phyloP scores from a whole-genome alignment of 2,888 invertebrate genomes.

The Teleogryllus oceanicus region DNA sequence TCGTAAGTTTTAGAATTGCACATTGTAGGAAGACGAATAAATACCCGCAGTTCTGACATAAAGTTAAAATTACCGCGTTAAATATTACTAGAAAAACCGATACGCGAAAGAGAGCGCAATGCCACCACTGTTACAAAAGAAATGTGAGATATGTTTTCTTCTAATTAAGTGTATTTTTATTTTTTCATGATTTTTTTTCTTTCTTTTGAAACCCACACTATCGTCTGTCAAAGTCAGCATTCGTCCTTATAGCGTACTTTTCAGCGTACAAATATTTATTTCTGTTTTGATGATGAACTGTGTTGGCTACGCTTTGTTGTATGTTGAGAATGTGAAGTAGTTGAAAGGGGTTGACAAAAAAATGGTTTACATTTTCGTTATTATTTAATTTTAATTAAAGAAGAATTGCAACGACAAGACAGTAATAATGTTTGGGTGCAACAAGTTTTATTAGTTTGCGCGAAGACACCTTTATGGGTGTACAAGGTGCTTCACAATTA shows the following conservation, averaged over 20 bases:
- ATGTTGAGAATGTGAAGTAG: constrained; percentile 19
- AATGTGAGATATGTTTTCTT: too few relatives aligned
- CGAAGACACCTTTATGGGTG: not conserved
- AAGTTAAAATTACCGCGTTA: too few relatives aligned
- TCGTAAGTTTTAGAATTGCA: too few relatives aligned
- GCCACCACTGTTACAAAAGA: not conserved
- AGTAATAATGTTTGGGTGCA: not conserved
- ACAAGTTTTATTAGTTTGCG: not conserved
- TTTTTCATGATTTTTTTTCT: too few relatives aligned
- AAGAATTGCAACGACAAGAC: not conserved
- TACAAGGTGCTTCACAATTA: not conserved
- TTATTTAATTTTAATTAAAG: not conserved
- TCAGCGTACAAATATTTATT: not conserved
- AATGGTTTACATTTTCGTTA: not conserved
- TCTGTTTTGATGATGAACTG: not conserved
- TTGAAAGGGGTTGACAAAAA: constrained; percentile 27
- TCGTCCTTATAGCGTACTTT: too few relatives aligned
- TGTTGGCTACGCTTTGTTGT: constrained; percentile 8
- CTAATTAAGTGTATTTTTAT: too few relatives aligned
- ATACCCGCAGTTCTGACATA: too few relatives aligned
- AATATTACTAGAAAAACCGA: not conserved
- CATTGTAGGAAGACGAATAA: too few relatives aligned
- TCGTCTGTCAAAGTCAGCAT: too few relatives aligned
- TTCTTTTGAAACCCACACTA: too few relatives aligned
- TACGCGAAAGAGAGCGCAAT: not conserved